Percentiles rank a stretch among this genome's conserved stretches.
phyloP scores from a whole-genome alignment of 1,140 invertebrate species.

The Limonius californicus region DNA sequence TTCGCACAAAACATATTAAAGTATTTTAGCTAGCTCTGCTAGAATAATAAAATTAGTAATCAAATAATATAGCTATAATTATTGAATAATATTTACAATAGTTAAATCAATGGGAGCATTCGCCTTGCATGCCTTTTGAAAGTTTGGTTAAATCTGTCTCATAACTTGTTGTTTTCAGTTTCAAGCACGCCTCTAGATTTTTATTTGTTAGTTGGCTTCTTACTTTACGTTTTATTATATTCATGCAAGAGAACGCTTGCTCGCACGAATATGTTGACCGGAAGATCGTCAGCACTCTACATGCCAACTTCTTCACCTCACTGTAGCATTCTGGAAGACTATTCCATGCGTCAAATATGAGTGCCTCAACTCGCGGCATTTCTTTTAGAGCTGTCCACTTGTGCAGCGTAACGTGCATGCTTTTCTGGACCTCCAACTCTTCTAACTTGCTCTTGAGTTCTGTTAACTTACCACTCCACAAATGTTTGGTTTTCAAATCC shows the following conservation, averaged over 20 bases:
- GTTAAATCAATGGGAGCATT: constrained; percentile 26
- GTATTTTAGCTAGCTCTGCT: too few species aligned
- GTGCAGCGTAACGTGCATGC: constrained; percentile 28
- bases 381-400: constrained; percentile 36
- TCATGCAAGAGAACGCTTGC: constrained; percentile 35
- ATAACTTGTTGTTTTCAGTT: constrained; percentile 36
- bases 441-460: constrained; percentile 31
- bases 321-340: constrained; percentile 34
- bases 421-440: constrained; percentile 35
- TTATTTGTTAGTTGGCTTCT: constrained; percentile 38
- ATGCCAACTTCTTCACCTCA: constrained; percentile 36
- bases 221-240: constrained; percentile 38
- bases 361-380: constrained; percentile 25
- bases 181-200: constrained; percentile 31
- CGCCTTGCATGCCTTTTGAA: constrained; percentile 31
- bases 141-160: constrained; percentile 30
- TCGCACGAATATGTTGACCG: constrained; percentile 36
- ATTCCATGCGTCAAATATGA: constrained; percentile 37
- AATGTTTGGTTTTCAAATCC: constrained; percentile 36
- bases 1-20: too few species aligned
- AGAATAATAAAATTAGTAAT: too few species aligned
- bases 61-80: too few species aligned
- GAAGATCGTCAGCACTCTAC: constrained; percentile 30
- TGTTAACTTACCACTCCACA: constrained; percentile 34
- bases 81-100: too few species aligned